Conservation (phyloP, 2,797 vertebrate species). For the Acanthiza pusilla region DNA sequence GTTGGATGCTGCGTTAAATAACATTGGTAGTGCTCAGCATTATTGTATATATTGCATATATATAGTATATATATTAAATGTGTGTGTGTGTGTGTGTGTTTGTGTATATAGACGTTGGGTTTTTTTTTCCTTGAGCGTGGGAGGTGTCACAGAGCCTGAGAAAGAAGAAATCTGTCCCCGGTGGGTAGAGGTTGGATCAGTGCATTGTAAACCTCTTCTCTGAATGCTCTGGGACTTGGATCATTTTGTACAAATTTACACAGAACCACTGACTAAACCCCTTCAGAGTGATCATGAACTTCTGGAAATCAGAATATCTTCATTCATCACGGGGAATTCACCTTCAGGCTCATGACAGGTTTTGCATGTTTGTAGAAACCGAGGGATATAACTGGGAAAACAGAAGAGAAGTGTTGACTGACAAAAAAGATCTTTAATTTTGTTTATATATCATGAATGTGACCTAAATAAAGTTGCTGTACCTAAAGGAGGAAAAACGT, state of each 20-base stretch:
- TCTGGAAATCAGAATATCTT: background rate
- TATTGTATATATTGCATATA: background rate
- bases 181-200: background rate
- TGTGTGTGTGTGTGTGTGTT: too few relatives aligned
- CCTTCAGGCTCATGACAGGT: background rate
- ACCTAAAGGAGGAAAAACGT: background rate
- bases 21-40: background rate
- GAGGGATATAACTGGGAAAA: background rate
- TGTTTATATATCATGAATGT: background rate
- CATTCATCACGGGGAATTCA: background rate
- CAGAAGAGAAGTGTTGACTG: background rate
- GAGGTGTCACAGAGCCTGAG: background rate
- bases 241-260: background rate
- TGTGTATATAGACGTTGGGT: too few relatives aligned
- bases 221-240: background rate
- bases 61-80: fast-evolving
- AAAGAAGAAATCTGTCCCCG: background rate
- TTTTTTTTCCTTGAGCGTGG: background rate
- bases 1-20: background rate
- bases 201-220: background rate
- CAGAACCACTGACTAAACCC: background rate
- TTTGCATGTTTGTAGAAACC: background rate
- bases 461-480: background rate
- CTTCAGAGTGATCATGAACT: background rate
- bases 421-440: background rate